These are phyloP conservation scores for Parnassius apollo DNA, from an alignment of 2,888 invertebrate genomes.

Conservation along the genomic window DNA sequence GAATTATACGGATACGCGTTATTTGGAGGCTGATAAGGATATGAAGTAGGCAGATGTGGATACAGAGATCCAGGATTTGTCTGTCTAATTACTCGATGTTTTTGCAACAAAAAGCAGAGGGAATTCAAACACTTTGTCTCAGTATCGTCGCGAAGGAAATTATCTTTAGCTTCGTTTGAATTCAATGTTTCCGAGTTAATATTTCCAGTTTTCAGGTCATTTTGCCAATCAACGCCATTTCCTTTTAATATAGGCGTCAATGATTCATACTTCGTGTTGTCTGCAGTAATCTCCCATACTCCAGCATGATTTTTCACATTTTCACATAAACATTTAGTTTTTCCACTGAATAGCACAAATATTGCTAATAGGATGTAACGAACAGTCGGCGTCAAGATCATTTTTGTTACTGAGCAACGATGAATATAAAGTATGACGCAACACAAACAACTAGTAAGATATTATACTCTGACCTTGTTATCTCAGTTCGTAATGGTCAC, in stretches of 20 bases:
- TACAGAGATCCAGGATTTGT: slow-evolving; percentile 34
- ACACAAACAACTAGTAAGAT: slow-evolving; percentile 29
- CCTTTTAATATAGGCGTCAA: background rate
- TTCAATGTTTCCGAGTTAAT: background rate
- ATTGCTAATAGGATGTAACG: slow-evolving; percentile 25
- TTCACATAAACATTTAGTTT: slow-evolving; percentile 4
- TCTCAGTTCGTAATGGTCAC: slow-evolving; percentile 30
- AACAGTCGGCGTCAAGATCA: slow-evolving; percentile 37
- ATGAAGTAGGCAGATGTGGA: slow-evolving; percentile 41
- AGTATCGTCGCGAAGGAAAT: background rate
- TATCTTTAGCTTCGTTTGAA: background rate
- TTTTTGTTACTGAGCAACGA: slow-evolving; percentile 39
- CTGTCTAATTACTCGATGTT: slow-evolving; percentile 41
- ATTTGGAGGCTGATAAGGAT: slow-evolving; percentile 13
- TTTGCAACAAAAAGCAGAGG: slow-evolving; percentile 14
- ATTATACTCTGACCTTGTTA: slow-evolving; percentile 51
- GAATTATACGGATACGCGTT: slow-evolving; percentile 6
- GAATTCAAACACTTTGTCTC: background rate
- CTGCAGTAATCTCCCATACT: background rate
- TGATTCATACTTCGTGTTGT: background rate
- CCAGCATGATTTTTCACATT: slow-evolving; percentile 9
- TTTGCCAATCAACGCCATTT: background rate
- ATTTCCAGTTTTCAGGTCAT: background rate
- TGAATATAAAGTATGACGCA: background rate
- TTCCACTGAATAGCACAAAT: background rate